Base-by-base conservation (phyloP, 2,888 invertebrate species). In the Drosophila prolongata region DNA sequence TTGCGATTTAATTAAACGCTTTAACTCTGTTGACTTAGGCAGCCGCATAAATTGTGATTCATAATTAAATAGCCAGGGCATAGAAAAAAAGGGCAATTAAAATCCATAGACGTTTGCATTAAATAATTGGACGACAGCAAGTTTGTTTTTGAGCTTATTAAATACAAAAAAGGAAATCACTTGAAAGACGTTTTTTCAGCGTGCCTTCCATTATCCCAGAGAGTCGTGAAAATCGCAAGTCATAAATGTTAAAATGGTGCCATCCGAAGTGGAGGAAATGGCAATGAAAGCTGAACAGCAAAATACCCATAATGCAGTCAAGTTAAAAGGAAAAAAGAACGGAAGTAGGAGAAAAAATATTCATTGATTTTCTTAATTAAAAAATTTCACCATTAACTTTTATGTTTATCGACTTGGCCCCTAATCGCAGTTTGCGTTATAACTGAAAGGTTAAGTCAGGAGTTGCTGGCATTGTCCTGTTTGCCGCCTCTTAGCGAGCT, bases 351-450 rank as follows among this genome's bases (percentile, higher is more conserved):
- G 65, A 67, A 78, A 81, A 81, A 76, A 79, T 76, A 81, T 84
- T 87, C 83, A 83, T 83, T 83, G 83, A 83, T 87, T 85, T 85
- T 82, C 79, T 85, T 85, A 85, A 85, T 85, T 85, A 87, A 85
- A 84, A 84, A 87, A 80, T 82, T 82, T 75, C 53, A 66, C 80
- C 77, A 87, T 85, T 75, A 85, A 79, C 77, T 82, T 85, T 85
- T 87, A 85, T 85, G 82, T 85, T 87, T 77, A 87, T 85, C 77
- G 77, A 77, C 72, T 77, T 71, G 76, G 52, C 59, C 46, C 46
- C 52, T 68, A 78, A 78, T 73, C 78, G 68, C 68, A 76, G 65
- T 76, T 76, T 72, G 62, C 56, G 68, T 58, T 78, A 11, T 42
- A 54, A 66, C 49, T 66, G 66, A 42, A 59, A 79, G 83, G 80